Evolutionary conservation across 2,797 vertebrate species (phyloP), one percentile per base, ranked within the genome.

Genomic region (Oreochromis grahami): DNA sequence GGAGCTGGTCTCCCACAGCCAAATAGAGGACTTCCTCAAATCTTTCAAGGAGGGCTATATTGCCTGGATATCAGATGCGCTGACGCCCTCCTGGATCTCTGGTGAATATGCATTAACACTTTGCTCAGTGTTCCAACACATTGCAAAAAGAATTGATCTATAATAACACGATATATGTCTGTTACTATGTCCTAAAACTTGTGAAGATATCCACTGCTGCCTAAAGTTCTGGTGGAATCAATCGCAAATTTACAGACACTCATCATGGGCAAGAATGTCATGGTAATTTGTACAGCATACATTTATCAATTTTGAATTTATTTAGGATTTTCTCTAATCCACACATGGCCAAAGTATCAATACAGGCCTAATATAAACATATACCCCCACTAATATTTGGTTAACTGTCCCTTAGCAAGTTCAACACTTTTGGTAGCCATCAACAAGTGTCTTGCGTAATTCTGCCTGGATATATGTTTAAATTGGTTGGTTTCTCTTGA

Each of bases 21-120:
- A 95, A 74, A 84, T 95, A 68, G 91, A 96, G 19, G 63, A 80
- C 24, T 96, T 97, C 91, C 89, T 97, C 68, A 41, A 24, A 41
- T 96, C 96, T 36, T 96, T 97, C 86, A 94, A 82, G 52, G 95
- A 95, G 76, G 87, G 94, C 34, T 96, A 96, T 68, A 10, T 93
- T 80, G 85, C 92, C 87, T 96, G 97, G 96, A 90, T 97, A 12
- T 91, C 94, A 13, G 95, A 96, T 17, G 93, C 95, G 3, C 36
- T 97, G 65, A 96, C 94, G 4, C 96, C 97, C 4, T 95, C 96
- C 34, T 97, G 95, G 96, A 84, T 97, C 63, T 95, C 96, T 32
- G 97, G 97, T 97, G 84, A 91, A 43, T 38, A 17, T 8, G n/a
- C 12, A 50, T 51, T 6, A 45, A 38, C 10, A 12, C 5, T 53